Evolutionary conservation across 1,140 invertebrate genomes (phyloP), one percentile per base, ranked within the genome.

Genomic region (Meloidogyne hapla): DNA sequence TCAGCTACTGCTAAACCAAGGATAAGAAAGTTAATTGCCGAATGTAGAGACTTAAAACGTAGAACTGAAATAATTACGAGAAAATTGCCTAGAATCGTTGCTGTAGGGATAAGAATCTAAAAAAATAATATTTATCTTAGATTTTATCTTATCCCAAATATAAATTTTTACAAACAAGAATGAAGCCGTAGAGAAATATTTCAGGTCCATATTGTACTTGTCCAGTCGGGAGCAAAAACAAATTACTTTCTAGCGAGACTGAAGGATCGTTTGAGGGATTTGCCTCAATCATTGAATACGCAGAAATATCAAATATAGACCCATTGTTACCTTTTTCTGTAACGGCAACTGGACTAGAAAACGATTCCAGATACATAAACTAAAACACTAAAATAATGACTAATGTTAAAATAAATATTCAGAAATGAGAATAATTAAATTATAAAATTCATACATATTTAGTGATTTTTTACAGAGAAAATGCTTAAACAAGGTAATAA

Each of bases 21-120:
- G 87, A 98, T 98, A 89, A 98, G 97, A 89, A 97, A 98, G 89
- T 98, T 98, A 68, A 95, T 98, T 74, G 94, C 94, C 9, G 94
- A 95, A 87, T 96, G 94, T 64, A 97, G 88, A 67, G 93, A 91
- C 79, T 94, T 90, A 88, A 97, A 95, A 64, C 93, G 90, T 72
- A 92, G 92, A 10, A 99, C 95, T 83, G 93, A 94, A 81, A 96
- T 88, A 80, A 98, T 97, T 74, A 99, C 95, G 73, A 99, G 91
- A 73, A 95, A 61, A 72, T 83, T 83, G 6, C 81, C 81, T 18
- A 83, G 21, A 70, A 84, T 82, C 8, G 83, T 83, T n/a, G 81
- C 81, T 13, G 80, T 84, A 23, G 81, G 80, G 56, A 82, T 82
- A 40, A 79, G 68, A 25, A 81, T 76, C 75, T 73, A 3, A 56